Evolutionary conservation across 2,797 vertebrate genomes (phyloP).

Genomic region (Sebastolobus alascanus): DNA sequence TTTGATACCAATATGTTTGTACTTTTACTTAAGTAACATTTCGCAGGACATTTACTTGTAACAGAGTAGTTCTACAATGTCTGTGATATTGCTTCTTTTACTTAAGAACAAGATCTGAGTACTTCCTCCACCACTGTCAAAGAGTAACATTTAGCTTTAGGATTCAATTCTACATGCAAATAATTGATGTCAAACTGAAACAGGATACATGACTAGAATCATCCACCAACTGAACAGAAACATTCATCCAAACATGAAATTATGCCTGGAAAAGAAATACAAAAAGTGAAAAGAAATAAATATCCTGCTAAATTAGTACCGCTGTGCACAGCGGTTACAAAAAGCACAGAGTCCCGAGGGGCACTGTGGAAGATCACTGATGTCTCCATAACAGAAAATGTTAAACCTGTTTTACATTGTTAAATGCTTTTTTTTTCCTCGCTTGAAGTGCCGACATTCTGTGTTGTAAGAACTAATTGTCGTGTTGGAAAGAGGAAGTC

Average conservation of each 20-base stretch:
- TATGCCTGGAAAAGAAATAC: conserved; percentile 23
- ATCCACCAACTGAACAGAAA: conserved; percentile 24
- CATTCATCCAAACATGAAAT: conserved; percentile 29
- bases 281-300: conserved; percentile 29
- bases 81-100: background rate
- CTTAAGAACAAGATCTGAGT: background rate
- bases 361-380: conserved; percentile 68
- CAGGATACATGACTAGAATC: conserved; percentile 31
- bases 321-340: conserved; percentile 62
- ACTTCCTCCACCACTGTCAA: background rate
- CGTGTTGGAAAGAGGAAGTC: conserved; percentile 73
- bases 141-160: background rate
- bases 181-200: conserved; percentile 16
- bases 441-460: conserved; percentile 70
- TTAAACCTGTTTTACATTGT: conserved; percentile 83
- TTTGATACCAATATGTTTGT: background rate
- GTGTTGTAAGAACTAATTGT: conserved; percentile 82
- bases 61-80: background rate
- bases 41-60: background rate
- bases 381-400: conserved; percentile 77
- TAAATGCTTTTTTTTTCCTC: conserved; percentile 60
- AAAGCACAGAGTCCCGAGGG: conserved; percentile 61
- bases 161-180: conserved; percentile 32
- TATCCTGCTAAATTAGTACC: conserved; percentile 54
- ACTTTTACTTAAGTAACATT: background rate